These are phyloP conservation scores for Paracanthobrama guichenoti DNA, from an alignment of 2,113 vertebrate species.

Conservation along the genomic window DNA sequence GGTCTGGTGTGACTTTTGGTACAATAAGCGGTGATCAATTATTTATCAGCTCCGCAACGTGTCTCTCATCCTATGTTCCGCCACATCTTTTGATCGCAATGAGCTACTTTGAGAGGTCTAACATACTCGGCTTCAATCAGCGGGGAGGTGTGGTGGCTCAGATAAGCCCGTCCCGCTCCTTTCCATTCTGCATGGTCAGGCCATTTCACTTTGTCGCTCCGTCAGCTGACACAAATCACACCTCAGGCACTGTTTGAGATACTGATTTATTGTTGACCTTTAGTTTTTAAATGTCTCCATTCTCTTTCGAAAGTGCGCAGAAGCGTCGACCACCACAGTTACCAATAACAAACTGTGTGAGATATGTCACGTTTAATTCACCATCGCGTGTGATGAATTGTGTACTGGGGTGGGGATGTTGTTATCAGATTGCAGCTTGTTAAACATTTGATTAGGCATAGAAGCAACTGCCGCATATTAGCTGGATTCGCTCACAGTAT, in stretches of 20 bases:
- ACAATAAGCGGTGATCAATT: not conserved
- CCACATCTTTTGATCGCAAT: conserved; percentile 39
- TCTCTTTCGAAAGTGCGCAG: conserved; percentile 44
- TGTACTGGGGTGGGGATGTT: conserved; percentile 22
- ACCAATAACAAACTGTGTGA: conserved; percentile 52
- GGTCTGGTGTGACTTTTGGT: conserved; percentile 9
- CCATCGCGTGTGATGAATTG: conserved; percentile 44
- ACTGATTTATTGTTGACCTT: conserved; percentile 59
- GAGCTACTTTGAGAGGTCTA: conserved; percentile 27
- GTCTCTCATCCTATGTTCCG: not conserved
- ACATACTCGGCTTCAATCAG: conserved; percentile 23
- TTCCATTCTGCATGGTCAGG: conserved; percentile 30
- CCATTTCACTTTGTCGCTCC: conserved; percentile 22
- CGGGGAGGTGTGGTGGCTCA: conserved; percentile 37
- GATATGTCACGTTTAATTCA: conserved; percentile 52
- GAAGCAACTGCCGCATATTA: not conserved
- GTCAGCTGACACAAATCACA: conserved; percentile 51
- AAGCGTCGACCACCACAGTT: conserved; percentile 21
- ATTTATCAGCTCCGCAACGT: not conserved
- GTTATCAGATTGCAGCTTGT: conserved; percentile 35
- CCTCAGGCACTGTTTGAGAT: conserved; percentile 53
- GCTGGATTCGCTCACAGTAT: conserved; percentile 20
- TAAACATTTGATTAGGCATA: conserved; percentile 32
- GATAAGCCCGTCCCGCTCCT: conserved; percentile 47
- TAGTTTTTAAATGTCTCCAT: conserved; percentile 62